phyloP scores from a whole-genome alignment of 2,113 vertebrate species.

The Triplophysa tibetana region DNA sequence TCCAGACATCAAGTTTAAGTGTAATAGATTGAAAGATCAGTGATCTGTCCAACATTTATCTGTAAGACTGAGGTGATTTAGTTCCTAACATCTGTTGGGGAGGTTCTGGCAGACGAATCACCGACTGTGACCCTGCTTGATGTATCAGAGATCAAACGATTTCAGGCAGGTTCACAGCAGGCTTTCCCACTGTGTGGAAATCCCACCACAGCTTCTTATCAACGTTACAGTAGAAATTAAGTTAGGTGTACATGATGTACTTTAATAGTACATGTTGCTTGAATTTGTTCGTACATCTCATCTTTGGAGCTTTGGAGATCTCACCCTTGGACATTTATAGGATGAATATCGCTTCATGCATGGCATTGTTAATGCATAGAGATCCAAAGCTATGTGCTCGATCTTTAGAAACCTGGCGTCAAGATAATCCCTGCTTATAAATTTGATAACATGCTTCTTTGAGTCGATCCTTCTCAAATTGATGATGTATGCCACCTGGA shows the following conservation, averaged over 20 bases:
- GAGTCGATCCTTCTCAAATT: background rate
- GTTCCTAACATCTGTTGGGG: conserved; percentile 46
- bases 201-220: background rate
- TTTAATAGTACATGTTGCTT: conserved; percentile 12
- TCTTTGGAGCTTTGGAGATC: background rate
- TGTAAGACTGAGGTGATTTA: conserved; percentile 30
- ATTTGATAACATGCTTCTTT: conserved; percentile 20
- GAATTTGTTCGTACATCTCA: background rate
- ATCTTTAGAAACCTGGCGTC: background rate
- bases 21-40: background rate
- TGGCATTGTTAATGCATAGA: background rate
- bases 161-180: background rate
- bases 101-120: conserved; percentile 31
- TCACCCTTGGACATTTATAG: background rate
- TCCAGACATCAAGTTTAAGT: background rate
- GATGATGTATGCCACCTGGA: background rate
- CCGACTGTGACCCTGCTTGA: conserved; percentile 51
- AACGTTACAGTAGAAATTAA: conserved; percentile 1
- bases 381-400: background rate
- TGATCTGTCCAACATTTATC: conserved; percentile 20
- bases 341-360: background rate
- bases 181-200: conserved; percentile 21
- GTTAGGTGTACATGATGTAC: conserved; percentile 27
- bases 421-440: background rate
- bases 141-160: conserved; percentile 57